Percentiles rank a stretch among this genome's conserved stretches.
Conservation (phyloP, 1,140 invertebrate genomes). For the Galleria mellonella region DNA sequence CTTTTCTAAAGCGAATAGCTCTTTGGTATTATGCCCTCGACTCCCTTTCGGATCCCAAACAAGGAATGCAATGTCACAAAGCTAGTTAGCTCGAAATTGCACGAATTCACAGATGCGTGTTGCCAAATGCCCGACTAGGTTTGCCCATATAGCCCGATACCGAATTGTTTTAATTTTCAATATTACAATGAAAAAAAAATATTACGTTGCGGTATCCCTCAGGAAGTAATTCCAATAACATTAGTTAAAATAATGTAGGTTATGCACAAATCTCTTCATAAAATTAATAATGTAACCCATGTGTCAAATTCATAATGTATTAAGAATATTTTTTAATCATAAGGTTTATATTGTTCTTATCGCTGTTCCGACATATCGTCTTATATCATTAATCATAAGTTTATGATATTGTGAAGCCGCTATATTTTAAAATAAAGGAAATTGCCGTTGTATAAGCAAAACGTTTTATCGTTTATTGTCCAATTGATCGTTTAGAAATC, state of each 20-base stretch:
- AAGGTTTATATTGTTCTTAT: constrained; percentile 66
- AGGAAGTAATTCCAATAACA: constrained; percentile 64
- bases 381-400: constrained; percentile 63
- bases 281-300: constrained; percentile 53
- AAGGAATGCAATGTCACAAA: constrained; percentile 69
- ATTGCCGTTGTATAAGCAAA: constrained; percentile 70
- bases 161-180: constrained; percentile 23
- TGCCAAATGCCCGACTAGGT: constrained; percentile 61
- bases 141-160: constrained; percentile 67
- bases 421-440: constrained; percentile 74
- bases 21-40: constrained; percentile 55
- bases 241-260: constrained; percentile 48
- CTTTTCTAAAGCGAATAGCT: constrained; percentile 51
- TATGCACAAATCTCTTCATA: constrained; percentile 42
- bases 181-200: constrained; percentile 19
- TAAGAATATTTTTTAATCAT: constrained; percentile 45
- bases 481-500: constrained; percentile 48
- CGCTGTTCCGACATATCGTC: constrained; percentile 71
- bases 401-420: constrained; percentile 71
- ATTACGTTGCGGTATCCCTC: constrained; percentile 59
- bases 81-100: constrained; percentile 13
- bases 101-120: constrained; percentile 65
- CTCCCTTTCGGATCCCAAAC: constrained; percentile 32
- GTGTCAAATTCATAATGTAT: constrained; percentile 60
- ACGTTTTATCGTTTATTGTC: constrained; percentile 67